Evolutionary conservation across 2,888 invertebrate genomes (phyloP), one percentile per base, ranked within the genome.

Genomic region (Choreutis nemorana): DNA sequence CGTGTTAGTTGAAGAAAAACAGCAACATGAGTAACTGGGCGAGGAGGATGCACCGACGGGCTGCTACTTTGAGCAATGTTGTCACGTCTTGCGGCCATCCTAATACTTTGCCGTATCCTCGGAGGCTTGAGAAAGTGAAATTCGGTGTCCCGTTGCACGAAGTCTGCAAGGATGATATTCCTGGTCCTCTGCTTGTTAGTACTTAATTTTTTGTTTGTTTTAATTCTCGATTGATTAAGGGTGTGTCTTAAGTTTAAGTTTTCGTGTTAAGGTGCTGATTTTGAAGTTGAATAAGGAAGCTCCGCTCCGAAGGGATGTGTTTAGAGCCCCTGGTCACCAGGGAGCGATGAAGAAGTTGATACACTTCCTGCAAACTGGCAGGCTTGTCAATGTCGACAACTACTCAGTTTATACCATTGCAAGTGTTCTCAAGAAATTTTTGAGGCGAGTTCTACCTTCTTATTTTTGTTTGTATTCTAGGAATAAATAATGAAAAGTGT

Each of bases 351-450:
- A 94, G 65, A 94, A 94, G 62, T 81, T 94, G 21, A 91, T 92
- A 48, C 94, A 94, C 57, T 94, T 94, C 63, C 82, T 94, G 42
- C 93, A 94, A 70, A 89, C 91, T 35, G 94, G 94, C 22, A 84
- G 94, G 29, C 80, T 94, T 43, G 92, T 94, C 33, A 94, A 94
- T 71, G 92, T 94, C 55, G 94, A 94, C 62, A 94, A 95, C 66
- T 96, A 94, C 68, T 94, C 94, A 39, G 95, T 97, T 37, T 97
- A 97, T 72, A 98, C 98, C 14, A 95, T 98, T 54, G 97, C 98
- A 33, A 97, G 97, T 70, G 97, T 98, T 35, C 83, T 98, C 39
- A 98, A 98, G 82, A 97, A 97, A 78, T 98, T 98, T 78, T 84
- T 98, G 32, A 84, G 80, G 80, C 79, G 44, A 51, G 46, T 28